Conservation (phyloP, 2,797 vertebrate species). For the Sphenopsis melanotis region DNA sequence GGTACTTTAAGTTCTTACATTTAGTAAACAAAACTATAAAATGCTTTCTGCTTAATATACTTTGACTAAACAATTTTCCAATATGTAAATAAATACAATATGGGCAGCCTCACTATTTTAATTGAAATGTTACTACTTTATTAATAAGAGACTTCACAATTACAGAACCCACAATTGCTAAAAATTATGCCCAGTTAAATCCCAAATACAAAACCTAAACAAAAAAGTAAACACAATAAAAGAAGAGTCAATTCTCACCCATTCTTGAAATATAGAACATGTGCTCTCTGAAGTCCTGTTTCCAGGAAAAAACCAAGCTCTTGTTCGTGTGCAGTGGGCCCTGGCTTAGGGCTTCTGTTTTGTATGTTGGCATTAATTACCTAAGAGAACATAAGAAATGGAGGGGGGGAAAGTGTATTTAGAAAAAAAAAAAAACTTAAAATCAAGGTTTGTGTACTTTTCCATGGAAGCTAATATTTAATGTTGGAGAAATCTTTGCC, state of each 20-base stretch:
- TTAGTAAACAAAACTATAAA: neutral
- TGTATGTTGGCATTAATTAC: conserved; percentile 90
- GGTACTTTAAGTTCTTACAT: neutral
- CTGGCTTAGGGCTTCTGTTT: conserved; percentile 97
- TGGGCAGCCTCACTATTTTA: neutral
- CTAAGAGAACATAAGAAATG: conserved; percentile 71
- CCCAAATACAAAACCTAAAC: neutral
- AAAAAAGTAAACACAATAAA: neutral
- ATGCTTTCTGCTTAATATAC: neutral
- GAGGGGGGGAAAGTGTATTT: neutral
- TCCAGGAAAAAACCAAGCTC: conserved; percentile 98
- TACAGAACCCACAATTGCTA: neutral
- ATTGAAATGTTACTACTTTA: neutral
- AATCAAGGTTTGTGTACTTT: neutral
- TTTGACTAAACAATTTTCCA: neutral
- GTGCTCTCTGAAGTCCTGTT: conserved; percentile 96
- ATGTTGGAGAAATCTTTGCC: neutral
- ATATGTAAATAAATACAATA: neutral
- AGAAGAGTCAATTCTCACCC: conserved; percentile 80
- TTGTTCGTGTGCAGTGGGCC: conserved; percentile 89
- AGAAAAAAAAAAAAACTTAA: neutral
- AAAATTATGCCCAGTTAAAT: neutral
- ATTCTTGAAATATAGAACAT: conserved; percentile 98
- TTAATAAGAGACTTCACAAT: neutral
- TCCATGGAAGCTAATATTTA: neutral